Base-by-base conservation (phyloP, 2,797 vertebrate species). In the Potorous gilbertii region DNA sequence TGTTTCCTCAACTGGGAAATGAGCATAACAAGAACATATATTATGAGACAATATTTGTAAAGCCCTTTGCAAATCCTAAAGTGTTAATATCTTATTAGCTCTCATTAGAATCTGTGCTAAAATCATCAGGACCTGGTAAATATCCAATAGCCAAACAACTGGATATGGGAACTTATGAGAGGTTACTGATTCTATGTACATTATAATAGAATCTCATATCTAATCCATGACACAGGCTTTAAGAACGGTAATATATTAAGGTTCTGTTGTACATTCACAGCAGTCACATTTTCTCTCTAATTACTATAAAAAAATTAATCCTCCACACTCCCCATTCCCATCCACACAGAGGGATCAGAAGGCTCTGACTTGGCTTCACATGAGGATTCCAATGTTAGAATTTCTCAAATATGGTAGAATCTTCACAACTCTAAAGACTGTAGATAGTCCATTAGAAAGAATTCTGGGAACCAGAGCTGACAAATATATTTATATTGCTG, bases 341-440 rank as follows among this genome's bases (percentile, higher is more conserved):
- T 66, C 40, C 54, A 87, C 90, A 55, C 24, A 90, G 29, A 93
- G 18, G 29, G 16, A 50, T 90, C 52, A 66, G 52, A 27, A 91
- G 52, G 92, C 11, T 0, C 27, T 46, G 9, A 94, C 12, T 11
- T 13, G 18, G 1, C 24, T 91, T 90, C 91, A 74, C 50, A 24
- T 28, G 27, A 13, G 1, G 40, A 3, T 90, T 10, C 52, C 28
- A 50, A 21, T 56, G 4, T 87, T 62, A 55, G 52, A 16, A 24
- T 81, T 93, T 95, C 29, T 94, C 31, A 40, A 56, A 34, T 14
- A 13, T 66, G 92, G 29, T 96, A 57, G 28, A 66, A 92, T 46
- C 40, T 87, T 10, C 24, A 87, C 9, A 87, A 87, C 8, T 34
- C 21, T 87, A 24, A 87, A 87, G 40, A 87, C 1, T 46, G 40